These are phyloP conservation scores for Melitaea cinxia DNA, from an alignment of 1,140 invertebrate species.

Conservation along the genomic window DNA sequence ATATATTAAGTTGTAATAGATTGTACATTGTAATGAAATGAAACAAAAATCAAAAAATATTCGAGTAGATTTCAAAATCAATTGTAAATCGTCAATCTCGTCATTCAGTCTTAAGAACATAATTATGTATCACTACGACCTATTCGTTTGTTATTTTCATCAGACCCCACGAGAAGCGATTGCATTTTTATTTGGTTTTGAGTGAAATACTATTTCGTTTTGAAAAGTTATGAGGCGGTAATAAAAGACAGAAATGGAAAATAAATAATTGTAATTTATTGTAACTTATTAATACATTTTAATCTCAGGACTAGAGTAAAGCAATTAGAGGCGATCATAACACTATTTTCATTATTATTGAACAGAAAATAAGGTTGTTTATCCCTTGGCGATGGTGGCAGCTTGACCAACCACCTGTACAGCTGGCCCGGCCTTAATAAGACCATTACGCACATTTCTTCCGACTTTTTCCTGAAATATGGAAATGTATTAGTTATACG, in stretches of 20 bases:
- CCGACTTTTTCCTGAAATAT: constrained; percentile 58
- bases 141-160: no score
- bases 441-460: constrained; percentile 53
- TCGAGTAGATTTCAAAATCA: no score
- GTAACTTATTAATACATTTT: constrained; percentile 27
- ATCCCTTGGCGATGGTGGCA: constrained; percentile 35
- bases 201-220: no score
- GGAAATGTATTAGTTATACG: constrained; percentile 22
- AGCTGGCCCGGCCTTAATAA: constrained; percentile 65
- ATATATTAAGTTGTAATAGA: no score
- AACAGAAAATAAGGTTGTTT: constrained; percentile 13
- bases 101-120: no score
- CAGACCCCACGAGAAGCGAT: no score
- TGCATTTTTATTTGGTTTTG: no score
- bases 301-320: constrained; percentile 11
- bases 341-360: constrained; percentile 1
- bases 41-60: no score
- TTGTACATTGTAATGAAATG: no score
- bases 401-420: constrained; percentile 54
- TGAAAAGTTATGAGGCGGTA: background rate
- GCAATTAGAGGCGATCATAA: background rate
- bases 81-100: no score
- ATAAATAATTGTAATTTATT: constrained; percentile 21
- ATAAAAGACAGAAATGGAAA: background rate
- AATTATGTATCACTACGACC: no score